A percentile compares a stretch with the other conserved stretches of the same genome.
Conservation (phyloP, 2,888 invertebrate species). For the Nebria salina region DNA sequence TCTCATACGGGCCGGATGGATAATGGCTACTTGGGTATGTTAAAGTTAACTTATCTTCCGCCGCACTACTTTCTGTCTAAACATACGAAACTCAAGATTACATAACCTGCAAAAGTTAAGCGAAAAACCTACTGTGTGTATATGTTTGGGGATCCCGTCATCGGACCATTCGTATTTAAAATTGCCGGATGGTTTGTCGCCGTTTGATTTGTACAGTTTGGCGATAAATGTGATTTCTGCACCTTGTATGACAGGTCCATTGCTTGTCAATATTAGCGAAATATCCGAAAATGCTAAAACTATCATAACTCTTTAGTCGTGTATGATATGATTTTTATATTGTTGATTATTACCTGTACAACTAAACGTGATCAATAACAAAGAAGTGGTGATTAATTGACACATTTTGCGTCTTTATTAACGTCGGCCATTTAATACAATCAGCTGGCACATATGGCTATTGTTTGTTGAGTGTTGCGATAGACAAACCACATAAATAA, state of each 20-base stretch:
- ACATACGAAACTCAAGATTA: slow-evolving; percentile 23
- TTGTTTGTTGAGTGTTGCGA: slow-evolving; percentile 7
- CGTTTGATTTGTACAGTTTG: slow-evolving; percentile 63
- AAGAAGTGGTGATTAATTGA: slow-evolving; percentile 39
- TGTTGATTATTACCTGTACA: slow-evolving; percentile 23
- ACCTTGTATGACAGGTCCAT: slow-evolving; percentile 78
- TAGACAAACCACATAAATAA: slow-evolving; percentile 27
- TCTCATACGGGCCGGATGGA: slow-evolving; percentile 69
- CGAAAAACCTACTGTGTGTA: slow-evolving; percentile 61
- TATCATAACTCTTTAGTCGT: slow-evolving; percentile 26
- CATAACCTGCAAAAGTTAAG: slow-evolving; percentile 22
- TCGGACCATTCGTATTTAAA: slow-evolving; percentile 72
- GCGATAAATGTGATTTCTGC: slow-evolving; percentile 76
- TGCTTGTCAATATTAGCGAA: slow-evolving; percentile 63
- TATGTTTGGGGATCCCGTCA: slow-evolving; percentile 66
- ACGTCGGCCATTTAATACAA: slow-evolving; percentile 36
- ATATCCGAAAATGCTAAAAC: slow-evolving; percentile 47
- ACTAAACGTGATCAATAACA: slow-evolving; percentile 23
- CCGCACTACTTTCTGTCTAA: slow-evolving; percentile 54
- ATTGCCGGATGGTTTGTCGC: slow-evolving; percentile 57
- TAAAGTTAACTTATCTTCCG: slow-evolving; percentile 71
- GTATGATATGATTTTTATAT: neutral
- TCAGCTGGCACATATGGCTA: slow-evolving; percentile 29
- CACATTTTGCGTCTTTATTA: slow-evolving; percentile 39
- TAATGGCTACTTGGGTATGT: slow-evolving; percentile 66